Base-by-base conservation (phyloP, 2,113 vertebrate genomes). In the Sitta europaea region DNA sequence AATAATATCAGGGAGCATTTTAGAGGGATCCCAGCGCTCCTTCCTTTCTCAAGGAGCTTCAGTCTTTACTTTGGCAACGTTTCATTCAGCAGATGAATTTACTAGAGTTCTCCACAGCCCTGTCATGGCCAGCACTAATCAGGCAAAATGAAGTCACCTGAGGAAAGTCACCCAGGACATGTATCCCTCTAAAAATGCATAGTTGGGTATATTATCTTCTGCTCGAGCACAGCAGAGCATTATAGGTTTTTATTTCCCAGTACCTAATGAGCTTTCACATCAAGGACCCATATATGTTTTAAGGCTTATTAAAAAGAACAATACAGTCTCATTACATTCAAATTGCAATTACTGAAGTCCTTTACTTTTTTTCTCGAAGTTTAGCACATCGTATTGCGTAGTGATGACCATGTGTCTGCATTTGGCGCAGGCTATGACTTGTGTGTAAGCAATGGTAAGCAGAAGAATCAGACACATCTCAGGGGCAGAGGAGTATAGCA, bases 371-470 rank as follows among this genome's bases (percentile, higher is more conserved):
- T 13, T 5, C 23, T 72, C 36, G 48, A 57, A 74, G 10, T 29
- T 47, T 13, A 53, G 36, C 6, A 22, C 25, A 21, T 12, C 9
- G 5, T 9, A 35, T 13, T 3, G 6, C 1, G 1, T 0, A 59
- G n/a, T 21, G 35, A 0, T 21, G 10, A 33, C 19, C 38, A 17
- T 0, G 14, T 27, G 4, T 7, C 51, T 29, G 12, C 14, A 18
- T 17, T 62, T 35, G 8, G 31, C 48, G 33, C 22, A 4, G 10
- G 22, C 21, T 66, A 7, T 7, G 5, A 67, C 2, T 13, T 18
- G 3, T 25, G 54, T 22, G 3, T n/a, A 80, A 80, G 9, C 12
- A 66, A 38, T 5, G 2, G 19, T 1, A 36, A 70, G 9, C 17
- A 59, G 21, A 68, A 53, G 3, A 68, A 22, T 22, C 22, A 83